phyloP scores from a whole-genome alignment of 1,140 invertebrate genomes.

The Brachionus asplanchnoidis region DNA sequence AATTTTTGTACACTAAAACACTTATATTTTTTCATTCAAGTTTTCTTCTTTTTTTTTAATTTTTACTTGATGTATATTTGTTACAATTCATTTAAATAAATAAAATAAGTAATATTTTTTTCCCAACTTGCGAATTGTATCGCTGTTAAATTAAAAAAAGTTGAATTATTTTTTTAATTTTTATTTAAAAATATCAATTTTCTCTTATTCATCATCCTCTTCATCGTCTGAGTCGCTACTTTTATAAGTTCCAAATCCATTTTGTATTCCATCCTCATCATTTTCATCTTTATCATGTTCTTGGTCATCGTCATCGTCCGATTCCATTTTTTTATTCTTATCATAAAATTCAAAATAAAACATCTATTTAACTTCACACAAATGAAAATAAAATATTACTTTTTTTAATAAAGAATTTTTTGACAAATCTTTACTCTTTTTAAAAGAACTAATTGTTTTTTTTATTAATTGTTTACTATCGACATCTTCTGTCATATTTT shows the following conservation, averaged over 20 bases:
- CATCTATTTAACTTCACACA: too few species aligned
- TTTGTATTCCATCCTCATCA: slow-evolving; percentile 43
- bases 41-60: too few species aligned
- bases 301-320: not conserved
- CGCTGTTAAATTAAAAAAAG: not conserved
- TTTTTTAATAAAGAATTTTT: slow-evolving; percentile 24
- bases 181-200: not conserved
- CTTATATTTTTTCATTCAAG: too few species aligned
- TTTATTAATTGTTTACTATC: not conserved
- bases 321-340: slow-evolving; percentile 18
- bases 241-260: slow-evolving; percentile 26
- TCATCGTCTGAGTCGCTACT: slow-evolving; percentile 44
- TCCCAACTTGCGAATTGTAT: not conserved
- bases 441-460: not conserved
- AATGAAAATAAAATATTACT: not conserved
- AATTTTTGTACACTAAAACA: too few species aligned
- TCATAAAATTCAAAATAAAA: not conserved
- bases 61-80: too few species aligned
- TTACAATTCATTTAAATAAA: too few species aligned
- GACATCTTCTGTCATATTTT: not conserved
- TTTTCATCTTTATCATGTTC: slow-evolving; percentile 42
- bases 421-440: not conserved
- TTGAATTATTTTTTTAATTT: not conserved
- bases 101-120: too few species aligned
- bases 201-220: slow-evolving; percentile 4